These are phyloP conservation scores for Brachionichthys hirsutus DNA, from an alignment of 2,113 vertebrate species.

Conservation along the genomic window DNA sequence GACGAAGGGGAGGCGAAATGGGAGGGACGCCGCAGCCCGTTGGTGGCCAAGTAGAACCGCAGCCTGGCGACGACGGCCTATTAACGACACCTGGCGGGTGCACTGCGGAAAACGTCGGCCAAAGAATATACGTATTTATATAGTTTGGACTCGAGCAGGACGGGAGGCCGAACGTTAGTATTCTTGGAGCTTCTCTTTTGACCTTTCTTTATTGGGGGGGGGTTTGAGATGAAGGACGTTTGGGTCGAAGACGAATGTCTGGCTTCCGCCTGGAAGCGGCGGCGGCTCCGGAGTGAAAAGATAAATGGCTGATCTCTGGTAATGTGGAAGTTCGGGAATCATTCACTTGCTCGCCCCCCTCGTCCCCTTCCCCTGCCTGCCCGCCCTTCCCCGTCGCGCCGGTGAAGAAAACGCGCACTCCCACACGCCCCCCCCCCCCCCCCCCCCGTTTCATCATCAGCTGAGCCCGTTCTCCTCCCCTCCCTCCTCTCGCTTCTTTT, in stretches of 20 bases:
- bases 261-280: too few relatives aligned
- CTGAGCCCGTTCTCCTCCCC: constrained; percentile 75
- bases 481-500: constrained; percentile 58
- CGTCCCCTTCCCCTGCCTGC: constrained; percentile 18
- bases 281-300: not conserved
- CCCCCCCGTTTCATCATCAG: constrained; percentile 82
- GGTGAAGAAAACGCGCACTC: constrained; percentile 68
- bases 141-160: constrained; percentile 2
- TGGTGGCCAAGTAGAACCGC: constrained; percentile 30
- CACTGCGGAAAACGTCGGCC: constrained; percentile 60
- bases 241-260: not conserved
- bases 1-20: constrained; percentile 53
- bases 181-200: not conserved
- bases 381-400: constrained; percentile 24
- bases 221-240: constrained; percentile 19
- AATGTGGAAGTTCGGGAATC: constrained; percentile 30
- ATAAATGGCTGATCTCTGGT: constrained; percentile 13
- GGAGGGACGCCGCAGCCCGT: constrained; percentile 60
- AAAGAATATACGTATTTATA: constrained; percentile 68
- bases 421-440: constrained; percentile 75
- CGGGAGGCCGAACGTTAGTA: not conserved
- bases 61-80: constrained; percentile 40
- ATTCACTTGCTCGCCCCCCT: constrained; percentile 31
- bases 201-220: not conserved
- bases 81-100: constrained; percentile 38